Evolutionary conservation across 2,888 invertebrate species (phyloP).

Genomic region (Chrysotoxum bicinctum): DNA sequence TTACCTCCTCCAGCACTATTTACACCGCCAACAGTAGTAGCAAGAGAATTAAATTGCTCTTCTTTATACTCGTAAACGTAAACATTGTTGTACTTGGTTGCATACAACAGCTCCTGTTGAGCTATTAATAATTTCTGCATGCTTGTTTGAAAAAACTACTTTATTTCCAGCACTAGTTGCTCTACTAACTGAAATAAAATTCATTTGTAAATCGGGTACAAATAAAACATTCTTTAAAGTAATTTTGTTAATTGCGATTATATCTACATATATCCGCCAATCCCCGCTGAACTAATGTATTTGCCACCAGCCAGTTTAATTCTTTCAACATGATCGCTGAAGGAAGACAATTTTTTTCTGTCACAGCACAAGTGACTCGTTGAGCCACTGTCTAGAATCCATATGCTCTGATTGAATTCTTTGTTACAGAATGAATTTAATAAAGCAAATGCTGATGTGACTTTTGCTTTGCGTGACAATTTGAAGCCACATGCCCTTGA

Average conservation of each 20-base stretch:
- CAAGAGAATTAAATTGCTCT: too few relatives aligned
- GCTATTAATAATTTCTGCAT: too few relatives aligned
- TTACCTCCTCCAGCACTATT: too few relatives aligned
- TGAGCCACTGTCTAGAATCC: too few relatives aligned
- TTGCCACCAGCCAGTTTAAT: slow-evolving; percentile 15
- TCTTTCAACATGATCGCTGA: slow-evolving; percentile 8
- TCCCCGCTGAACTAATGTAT: slow-evolving; percentile 9
- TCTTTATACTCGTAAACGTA: too few relatives aligned
- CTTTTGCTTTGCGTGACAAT: too few relatives aligned
- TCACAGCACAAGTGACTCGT: too few relatives aligned
- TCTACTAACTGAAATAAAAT: slow-evolving; percentile 19
- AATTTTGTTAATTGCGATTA: slow-evolving; percentile 1
- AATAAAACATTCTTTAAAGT: slow-evolving; percentile 31
- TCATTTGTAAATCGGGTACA: slow-evolving; percentile 20
- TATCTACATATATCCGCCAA: neutral
- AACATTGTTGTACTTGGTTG: too few relatives aligned
- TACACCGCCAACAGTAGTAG: too few relatives aligned
- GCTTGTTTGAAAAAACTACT: too few relatives aligned
- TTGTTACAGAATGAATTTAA: slow-evolving; percentile 3
- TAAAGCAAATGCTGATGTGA: slow-evolving; percentile 15
- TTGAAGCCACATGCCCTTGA: too few relatives aligned
- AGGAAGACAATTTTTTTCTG: slow-evolving; percentile 3
- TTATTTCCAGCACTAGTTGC: neutral
- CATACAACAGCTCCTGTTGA: neutral
- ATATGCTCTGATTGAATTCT: neutral